A percentile compares a stretch with the other conserved stretches of the same genome.
phyloP scores from a whole-genome alignment of 2,888 invertebrate genomes.

The Synanthedon formicaeformis region DNA sequence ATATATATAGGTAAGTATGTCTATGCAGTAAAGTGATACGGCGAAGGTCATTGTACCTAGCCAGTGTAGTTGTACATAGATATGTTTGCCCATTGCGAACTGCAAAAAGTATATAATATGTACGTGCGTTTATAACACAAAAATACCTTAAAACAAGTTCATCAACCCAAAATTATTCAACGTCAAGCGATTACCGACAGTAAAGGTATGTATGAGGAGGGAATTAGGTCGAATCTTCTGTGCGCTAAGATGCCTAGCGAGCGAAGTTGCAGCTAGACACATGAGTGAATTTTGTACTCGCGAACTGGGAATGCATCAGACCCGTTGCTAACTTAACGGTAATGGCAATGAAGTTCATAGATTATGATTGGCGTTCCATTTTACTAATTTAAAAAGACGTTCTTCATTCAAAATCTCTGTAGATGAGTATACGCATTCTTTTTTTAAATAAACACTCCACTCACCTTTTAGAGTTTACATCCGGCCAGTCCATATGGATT shows the following conservation, averaged over 20 bases:
- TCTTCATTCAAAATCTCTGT: neutral
- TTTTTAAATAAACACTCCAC: conserved; percentile 11
- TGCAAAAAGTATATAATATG: conserved; percentile 23
- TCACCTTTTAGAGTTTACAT: conserved; percentile 39
- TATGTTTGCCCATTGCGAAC: conserved; percentile 12
- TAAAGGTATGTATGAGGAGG: conserved; percentile 13
- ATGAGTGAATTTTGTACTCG: conserved; percentile 40
- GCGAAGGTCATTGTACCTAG: conserved; percentile 36
- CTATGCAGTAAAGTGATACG: conserved; percentile 18
- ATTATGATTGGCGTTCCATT: conserved; percentile 50
- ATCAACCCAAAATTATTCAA: conserved; percentile 40
- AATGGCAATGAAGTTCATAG: conserved; percentile 64
- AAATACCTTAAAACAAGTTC: conserved; percentile 43
- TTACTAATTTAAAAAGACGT: neutral
- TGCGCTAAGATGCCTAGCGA: neutral
- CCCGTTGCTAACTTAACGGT: conserved; percentile 39
- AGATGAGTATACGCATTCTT: neutral
- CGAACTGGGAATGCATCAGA: conserved; percentile 52
- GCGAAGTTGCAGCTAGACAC: conserved; percentile 30
- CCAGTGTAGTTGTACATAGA: neutral
- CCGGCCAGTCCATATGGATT: conserved; percentile 48
- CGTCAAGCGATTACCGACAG: conserved; percentile 24
- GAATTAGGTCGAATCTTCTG: conserved; percentile 9
- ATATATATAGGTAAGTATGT: neutral
- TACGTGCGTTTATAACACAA: conserved; percentile 28